Evolutionary conservation across 2,797 vertebrate genomes (phyloP).

Genomic region (Tauraco hartlaubi): DNA sequence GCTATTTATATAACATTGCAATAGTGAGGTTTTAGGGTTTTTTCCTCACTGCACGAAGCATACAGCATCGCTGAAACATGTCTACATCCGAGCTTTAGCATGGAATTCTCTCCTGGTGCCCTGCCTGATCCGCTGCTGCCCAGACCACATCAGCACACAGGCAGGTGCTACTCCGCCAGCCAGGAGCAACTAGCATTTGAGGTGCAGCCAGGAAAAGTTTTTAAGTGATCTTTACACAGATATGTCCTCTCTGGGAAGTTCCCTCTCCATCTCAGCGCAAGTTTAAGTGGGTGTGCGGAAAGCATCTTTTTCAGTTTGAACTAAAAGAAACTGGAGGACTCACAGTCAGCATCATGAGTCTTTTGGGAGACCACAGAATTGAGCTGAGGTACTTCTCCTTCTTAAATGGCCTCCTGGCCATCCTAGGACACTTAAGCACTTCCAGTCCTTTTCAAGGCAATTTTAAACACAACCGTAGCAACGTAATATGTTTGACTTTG

Average conservation of each 20-base stretch:
- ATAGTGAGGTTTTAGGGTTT: not conserved
- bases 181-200: not conserved
- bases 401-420: not conserved
- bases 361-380: not conserved
- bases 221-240: not conserved
- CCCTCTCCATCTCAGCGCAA: not conserved
- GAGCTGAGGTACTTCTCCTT: not conserved
- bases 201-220: not conserved
- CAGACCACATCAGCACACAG: not conserved
- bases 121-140: not conserved
- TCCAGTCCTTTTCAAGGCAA: not conserved
- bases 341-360: not conserved
- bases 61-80: not conserved
- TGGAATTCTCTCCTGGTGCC: fast-evolving
- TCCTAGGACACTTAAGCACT: not conserved
- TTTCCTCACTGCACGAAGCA: not conserved
- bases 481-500: not conserved
- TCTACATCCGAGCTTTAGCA: not conserved
- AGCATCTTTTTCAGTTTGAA: not conserved
- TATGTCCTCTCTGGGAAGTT: not conserved
- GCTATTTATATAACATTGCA: not conserved
- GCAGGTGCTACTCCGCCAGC: not conserved
- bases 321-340: not conserved
- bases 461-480: not conserved
- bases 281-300: not conserved